Percentiles rank a stretch among this genome's conserved stretches.
Evolutionary conservation across 2,113 vertebrate genomes (phyloP).

Genomic region (Microtus pennsylvanicus): DNA sequence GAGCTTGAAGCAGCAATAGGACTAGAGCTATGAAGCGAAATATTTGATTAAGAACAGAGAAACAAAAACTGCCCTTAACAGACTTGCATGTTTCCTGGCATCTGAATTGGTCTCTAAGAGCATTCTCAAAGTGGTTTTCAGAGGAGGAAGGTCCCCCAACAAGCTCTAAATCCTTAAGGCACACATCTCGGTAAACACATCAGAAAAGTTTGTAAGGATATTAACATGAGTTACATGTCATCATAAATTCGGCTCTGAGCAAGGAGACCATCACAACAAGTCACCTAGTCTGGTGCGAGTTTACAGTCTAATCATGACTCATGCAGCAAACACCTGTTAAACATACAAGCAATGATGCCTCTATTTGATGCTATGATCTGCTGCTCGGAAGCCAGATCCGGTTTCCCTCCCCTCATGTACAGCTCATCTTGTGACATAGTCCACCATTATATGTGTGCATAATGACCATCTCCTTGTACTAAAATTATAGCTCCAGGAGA

Average conservation of each 20-base stretch:
- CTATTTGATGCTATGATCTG: neutral
- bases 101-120: neutral
- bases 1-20: neutral
- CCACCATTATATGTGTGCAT: neutral
- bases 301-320: neutral
- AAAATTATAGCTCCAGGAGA: neutral
- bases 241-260: neutral
- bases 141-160: too few relatives aligned
- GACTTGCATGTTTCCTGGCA: neutral
- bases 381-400: neutral
- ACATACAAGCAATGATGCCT: fast-evolving
- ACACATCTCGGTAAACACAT: neutral
- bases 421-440: neutral
- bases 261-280: neutral
- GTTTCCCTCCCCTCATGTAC: neutral
- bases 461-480: neutral
- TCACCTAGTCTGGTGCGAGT: neutral
- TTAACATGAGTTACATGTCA: neutral
- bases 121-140: too few relatives aligned
- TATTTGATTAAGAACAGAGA: neutral
- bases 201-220: neutral
- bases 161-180: too few relatives aligned
- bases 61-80: neutral
- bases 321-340: neutral
- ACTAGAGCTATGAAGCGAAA: neutral